Base-by-base conservation (phyloP, 2,797 vertebrate species). In the Rhinella marina region DNA sequence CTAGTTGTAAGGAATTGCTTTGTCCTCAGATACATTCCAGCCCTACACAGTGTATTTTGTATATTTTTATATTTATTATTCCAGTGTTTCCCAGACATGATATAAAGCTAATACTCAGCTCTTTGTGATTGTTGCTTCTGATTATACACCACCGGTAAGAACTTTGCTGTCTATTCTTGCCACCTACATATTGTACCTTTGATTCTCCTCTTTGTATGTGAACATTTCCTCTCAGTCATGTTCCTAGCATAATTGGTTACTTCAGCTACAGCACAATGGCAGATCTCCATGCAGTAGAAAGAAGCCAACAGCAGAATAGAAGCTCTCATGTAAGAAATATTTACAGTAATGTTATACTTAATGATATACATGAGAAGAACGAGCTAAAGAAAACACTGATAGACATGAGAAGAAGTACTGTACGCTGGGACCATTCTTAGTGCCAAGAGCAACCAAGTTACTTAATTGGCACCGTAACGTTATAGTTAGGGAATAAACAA, bases 221-320 rank as follows among this genome's bases (percentile, higher is more conserved):
- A 72, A 29, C 68, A 68, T 68, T 72, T 32, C 17, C 70, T 41
- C 32, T 73, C 27, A 73, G 70, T 48, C 70, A 56, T 83, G 66
- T 83, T 73, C 29, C 70, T 41, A 73, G 70, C 21, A 48, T 73
- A 73, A 73, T 73, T 73, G 70, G 70, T 21, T 73, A 41, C 32
- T 73, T 73, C 9, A 41, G 70, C 70, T 73, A 48, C 7, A 9
- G 32, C 32, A 73, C 70, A 73, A 73, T 9, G 17, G 32, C 32
- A 41, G 32, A 10, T 73, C 32, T 48, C 8, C 32, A 48, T 19
- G 48, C 41, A 73, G 32, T 73, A 32, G 70, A 73, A 73, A 73
- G 29, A 73, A 21, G 32, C 8, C 70, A 73, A 48, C 70, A 73
- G 23, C 9, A 73, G 70, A 73, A 17, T 10, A 32, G 17, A 73